phyloP scores from a whole-genome alignment of 2,888 invertebrate genomes.

The Nephrotoma flavescens region DNA sequence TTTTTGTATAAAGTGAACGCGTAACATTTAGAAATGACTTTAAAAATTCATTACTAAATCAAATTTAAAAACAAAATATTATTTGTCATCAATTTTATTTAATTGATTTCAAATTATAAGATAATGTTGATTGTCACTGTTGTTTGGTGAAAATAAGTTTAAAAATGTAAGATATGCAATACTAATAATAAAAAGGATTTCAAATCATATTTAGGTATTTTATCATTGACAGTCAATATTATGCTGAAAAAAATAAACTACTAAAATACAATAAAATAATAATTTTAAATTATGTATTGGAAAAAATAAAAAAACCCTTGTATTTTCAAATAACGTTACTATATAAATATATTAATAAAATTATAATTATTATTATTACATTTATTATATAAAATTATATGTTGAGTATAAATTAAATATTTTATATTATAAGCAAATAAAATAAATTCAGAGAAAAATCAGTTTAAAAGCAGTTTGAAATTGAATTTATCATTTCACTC shows the following conservation, averaged over 20 bases:
- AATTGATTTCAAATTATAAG: neutral
- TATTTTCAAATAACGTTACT: neutral
- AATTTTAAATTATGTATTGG: neutral
- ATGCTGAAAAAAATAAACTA: neutral
- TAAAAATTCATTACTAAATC: neutral
- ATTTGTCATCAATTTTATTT: neutral
- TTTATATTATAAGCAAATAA: constrained; percentile 1
- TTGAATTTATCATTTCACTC: neutral
- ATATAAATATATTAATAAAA: neutral
- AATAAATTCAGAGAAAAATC: neutral
- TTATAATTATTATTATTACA: constrained; percentile 2
- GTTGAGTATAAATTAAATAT: neutral
- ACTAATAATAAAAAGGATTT: neutral
- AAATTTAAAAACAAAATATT: neutral
- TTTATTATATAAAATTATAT: neutral
- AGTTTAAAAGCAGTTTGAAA: neutral
- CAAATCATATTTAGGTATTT: neutral
- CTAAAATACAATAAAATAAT: constrained; percentile 2
- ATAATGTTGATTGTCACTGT: neutral
- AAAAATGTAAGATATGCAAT: neutral
- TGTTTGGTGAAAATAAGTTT: neutral
- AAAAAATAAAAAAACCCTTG: constrained; percentile 4
- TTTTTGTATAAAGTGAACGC: constrained; percentile 12
- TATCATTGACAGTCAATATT: neutral
- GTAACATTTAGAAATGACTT: constrained; percentile 3